Evolutionary conservation across 2,113 vertebrate species (phyloP), one percentile per base, ranked within the genome.

Genomic region (Phrynosoma blainvillii): DNA sequence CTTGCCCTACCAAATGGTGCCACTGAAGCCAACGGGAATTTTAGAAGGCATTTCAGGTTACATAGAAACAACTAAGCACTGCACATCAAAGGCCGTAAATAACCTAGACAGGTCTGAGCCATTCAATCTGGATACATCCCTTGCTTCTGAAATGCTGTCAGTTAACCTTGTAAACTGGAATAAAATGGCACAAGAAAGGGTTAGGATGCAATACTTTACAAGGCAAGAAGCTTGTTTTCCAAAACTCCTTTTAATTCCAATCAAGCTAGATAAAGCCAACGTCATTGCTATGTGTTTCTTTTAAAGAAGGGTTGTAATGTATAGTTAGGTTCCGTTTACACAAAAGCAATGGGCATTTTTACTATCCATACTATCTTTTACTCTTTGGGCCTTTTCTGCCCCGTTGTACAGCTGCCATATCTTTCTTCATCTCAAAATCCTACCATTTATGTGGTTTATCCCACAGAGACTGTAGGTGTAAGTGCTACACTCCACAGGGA

Each of bases 191-290:
- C 30, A 30, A 62, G 88, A 93, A 71, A 88, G 79, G 87, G 80
- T 77, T 91, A 92, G 89, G 79, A 83, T 70, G 66, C 84, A 93
- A 86, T 84, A 87, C 90, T 93, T 94, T 94, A 94, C 87, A 93
- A 95, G 94, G 90, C 91, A 77, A 11, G 91, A 88, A 89, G 89
- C 73, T 93, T 92, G 89, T 88, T 88, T 89, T 91, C 73, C 85
- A 87, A 88, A 92, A 90, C 92, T 94, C 87, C 88, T 95, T 85
- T 93, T 95, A 94, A 94, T 93, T 94, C 90, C 89, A 89, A 90
- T 89, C 88, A 91, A 89, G 91, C 94, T 94, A 92, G 94, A 94
- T 89, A 91, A 93, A 94, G 91, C 93, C 93, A 93, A 94, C 93
- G 91, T 95, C 90, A 0, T 89, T 92, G 90, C 89, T 47, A 79